Evolutionary conservation across 92 coral and sea anemone genomes (phyloP), one percentile per base, ranked within the genome.

Genomic region (Zoanthus solanderi): DNA sequence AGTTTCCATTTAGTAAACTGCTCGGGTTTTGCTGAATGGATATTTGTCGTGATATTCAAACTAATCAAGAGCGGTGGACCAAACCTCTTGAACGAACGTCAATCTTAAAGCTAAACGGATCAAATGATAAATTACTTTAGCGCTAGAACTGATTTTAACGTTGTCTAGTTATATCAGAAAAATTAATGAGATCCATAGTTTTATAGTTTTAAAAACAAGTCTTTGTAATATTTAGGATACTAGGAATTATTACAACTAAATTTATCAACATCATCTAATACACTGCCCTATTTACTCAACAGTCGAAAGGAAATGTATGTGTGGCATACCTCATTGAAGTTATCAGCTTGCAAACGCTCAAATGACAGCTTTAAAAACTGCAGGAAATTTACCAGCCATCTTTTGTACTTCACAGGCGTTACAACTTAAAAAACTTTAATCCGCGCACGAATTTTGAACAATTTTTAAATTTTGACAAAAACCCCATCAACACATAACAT

Each of bases 361-460:
- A 58, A 58, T 61, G 32, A 60, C 72, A 79, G 54, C 60, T 16
- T 44, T 77, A 52, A 77, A 72, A 54, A 37, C 52, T 44, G 12
- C 61, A 65, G 85, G 60, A 81, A 81, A 81, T 65, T 66, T 66
- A 65, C 47, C 85, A 47, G 75, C 75, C 52, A 81, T 67, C 46
- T 15, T 66, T n/a, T 81, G 85, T 67, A 66, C 46, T 57, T 12
- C 29, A 12, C 44, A 14, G 14, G 66, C 54, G 54, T 50, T 7
- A 50, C 18, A 63, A 45, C 85, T 44, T 23, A 12, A 73, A 23
- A 79, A 79, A 58, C 32, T 78, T 17, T 42, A 31, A 47, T 81
- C 66, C 63, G 74, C 52, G 57, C 42, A 46, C 61, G 75, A 81
- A 81, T 45, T 67, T 71, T 4, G 85, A 66, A 75, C 65, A 54